Percentiles rank a stretch among this genome's conserved stretches.
Conservation (phyloP, 2,113 vertebrate genomes). For the Zosterops pallidus region DNA sequence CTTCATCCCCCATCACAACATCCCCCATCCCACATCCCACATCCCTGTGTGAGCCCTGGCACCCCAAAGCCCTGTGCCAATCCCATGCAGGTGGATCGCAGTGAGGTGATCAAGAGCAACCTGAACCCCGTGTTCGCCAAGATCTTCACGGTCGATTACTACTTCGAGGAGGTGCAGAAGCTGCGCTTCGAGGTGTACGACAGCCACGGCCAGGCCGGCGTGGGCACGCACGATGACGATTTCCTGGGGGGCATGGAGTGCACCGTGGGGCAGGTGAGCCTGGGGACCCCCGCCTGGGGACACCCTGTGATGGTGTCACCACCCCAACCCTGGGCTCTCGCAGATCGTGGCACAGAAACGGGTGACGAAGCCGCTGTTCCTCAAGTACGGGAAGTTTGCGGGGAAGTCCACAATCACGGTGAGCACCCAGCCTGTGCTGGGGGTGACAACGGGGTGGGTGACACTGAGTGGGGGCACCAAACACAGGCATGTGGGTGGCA, state of each 20-base stretch:
- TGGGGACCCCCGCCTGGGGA: fast-evolving
- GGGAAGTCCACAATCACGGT: slow-evolving; percentile 95
- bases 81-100: slow-evolving; percentile 83
- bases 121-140: slow-evolving; percentile 92
- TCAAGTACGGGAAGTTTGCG: slow-evolving; percentile 90
- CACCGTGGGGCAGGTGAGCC: slow-evolving; percentile 89
- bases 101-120: slow-evolving; percentile 94
- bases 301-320: fast-evolving
- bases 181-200: slow-evolving; percentile 93
- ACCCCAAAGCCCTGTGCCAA: neutral
- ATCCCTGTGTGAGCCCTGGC: fast-evolving
- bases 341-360: slow-evolving; percentile 96
- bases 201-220: slow-evolving; percentile 85
- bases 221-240: slow-evolving; percentile 87
- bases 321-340: neutral
- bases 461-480: neutral
- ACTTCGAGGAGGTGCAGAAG: slow-evolving; percentile 95
- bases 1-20: neutral
- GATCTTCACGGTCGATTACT: slow-evolving; percentile 90
- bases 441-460: neutral
- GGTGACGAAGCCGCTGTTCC: slow-evolving; percentile 85
- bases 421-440: neutral
- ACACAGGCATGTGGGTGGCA: neutral
- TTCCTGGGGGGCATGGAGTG: slow-evolving; percentile 93
- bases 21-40: neutral